Conservation (phyloP, 2,888 invertebrate species). For the Drosophila nr. medialis region DNA sequence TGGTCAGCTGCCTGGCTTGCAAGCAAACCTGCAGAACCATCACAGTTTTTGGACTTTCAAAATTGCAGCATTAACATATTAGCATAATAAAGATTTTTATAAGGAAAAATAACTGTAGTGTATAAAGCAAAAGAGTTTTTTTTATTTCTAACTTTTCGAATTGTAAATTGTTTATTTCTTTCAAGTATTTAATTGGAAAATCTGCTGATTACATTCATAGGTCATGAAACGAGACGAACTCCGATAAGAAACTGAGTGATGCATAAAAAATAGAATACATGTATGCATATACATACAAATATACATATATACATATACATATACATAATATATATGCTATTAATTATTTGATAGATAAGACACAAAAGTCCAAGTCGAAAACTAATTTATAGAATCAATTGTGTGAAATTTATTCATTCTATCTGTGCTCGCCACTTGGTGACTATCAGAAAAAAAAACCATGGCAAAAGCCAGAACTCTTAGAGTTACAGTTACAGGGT, state of each 20-base stretch:
- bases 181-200: background rate
- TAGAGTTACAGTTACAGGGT: background rate
- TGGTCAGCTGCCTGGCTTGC: constrained; percentile 32
- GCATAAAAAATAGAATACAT: constrained; percentile 5
- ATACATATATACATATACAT: background rate
- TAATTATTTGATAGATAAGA: background rate
- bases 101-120: background rate
- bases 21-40: too few species aligned
- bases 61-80: background rate
- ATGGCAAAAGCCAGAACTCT: background rate
- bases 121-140: background rate
- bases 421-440: background rate
- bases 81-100: background rate
- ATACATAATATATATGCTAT: too few species aligned
- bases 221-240: constrained; percentile 4
- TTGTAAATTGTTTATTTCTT: background rate
- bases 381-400: background rate
- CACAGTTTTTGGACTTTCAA: too few species aligned
- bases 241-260: constrained; percentile 26
- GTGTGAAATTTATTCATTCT: background rate
- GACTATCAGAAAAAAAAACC: background rate
- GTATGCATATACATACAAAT: background rate
- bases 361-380: too few species aligned
- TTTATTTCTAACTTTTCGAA: background rate
- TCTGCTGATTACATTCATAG: constrained; percentile 8